Conservation (phyloP, 2,888 invertebrate species). For the Idaea straminata region DNA sequence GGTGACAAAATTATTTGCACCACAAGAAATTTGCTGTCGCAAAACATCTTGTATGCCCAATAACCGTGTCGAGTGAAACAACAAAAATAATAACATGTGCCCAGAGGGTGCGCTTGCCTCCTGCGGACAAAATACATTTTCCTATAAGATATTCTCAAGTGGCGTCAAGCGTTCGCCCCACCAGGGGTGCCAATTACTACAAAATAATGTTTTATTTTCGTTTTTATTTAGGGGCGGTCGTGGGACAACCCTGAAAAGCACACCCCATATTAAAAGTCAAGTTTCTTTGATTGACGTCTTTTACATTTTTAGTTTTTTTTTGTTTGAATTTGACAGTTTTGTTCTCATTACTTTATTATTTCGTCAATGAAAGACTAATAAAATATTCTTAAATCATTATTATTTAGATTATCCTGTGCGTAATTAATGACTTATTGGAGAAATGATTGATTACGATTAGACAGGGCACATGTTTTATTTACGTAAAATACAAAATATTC, state of each 20-base stretch:
- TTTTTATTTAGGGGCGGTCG: constrained; percentile 79
- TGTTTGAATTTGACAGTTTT: constrained; percentile 65
- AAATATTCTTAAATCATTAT: constrained; percentile 12
- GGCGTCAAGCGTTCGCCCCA: constrained; percentile 68
- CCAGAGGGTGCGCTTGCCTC: constrained; percentile 50
- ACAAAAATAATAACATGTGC: constrained; percentile 65
- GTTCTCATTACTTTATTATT: constrained; percentile 40
- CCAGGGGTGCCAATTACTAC: constrained; percentile 77
- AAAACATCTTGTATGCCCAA: constrained; percentile 42
- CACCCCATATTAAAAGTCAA: constrained; percentile 73
- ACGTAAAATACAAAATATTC: too few relatives aligned
- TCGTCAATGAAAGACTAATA: constrained; percentile 31
- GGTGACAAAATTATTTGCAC: neutral
- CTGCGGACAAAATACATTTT: constrained; percentile 59
- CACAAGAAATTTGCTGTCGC: constrained; percentile 2
- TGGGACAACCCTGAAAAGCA: constrained; percentile 75
- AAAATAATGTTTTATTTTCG: constrained; percentile 75
- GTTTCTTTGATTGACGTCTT: constrained; percentile 72
- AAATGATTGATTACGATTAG: neutral
- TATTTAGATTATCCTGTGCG: constrained; percentile 3
- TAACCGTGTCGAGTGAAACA: constrained; percentile 53
- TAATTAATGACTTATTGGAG: neutral
- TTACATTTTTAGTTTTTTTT: constrained; percentile 51
- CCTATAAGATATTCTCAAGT: constrained; percentile 74
- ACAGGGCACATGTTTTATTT: too few relatives aligned